Evolutionary conservation across 2,888 invertebrate genomes (phyloP).

Genomic region (Pheosia gnoma): DNA sequence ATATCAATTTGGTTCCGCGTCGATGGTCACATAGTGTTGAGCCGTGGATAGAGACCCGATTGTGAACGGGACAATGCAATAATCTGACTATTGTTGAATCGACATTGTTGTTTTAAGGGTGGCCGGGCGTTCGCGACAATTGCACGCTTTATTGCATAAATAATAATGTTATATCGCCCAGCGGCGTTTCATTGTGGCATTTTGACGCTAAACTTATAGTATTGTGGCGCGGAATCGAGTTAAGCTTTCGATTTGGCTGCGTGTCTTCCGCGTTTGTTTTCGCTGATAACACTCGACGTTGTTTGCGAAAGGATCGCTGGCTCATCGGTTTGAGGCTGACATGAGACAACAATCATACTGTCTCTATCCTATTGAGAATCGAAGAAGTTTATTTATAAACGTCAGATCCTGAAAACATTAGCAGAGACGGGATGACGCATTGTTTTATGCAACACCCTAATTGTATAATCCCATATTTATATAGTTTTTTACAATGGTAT

Average conservation of each 20-base stretch:
- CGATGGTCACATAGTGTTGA: slow-evolving; percentile 56
- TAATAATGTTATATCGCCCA: slow-evolving; percentile 81
- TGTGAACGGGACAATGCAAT: slow-evolving; percentile 83
- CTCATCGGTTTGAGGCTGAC: slow-evolving; percentile 14
- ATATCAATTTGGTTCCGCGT: slow-evolving; percentile 22
- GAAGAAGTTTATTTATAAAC: slow-evolving; percentile 24
- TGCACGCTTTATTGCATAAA: slow-evolving; percentile 83
- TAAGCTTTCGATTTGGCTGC: slow-evolving; percentile 29
- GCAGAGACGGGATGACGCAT: neutral
- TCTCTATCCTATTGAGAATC: neutral
- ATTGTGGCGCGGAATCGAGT: slow-evolving; percentile 41
- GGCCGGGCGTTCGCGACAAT: slow-evolving; percentile 77
- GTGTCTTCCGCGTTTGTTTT: slow-evolving; percentile 37
- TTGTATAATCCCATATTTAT: too few relatives aligned
- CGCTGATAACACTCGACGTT: slow-evolving; percentile 27
- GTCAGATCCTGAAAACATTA: neutral
- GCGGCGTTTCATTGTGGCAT: slow-evolving; percentile 71
- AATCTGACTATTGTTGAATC: slow-evolving; percentile 82
- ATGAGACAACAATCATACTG: slow-evolving; percentile 17
- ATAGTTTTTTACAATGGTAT: too few relatives aligned
- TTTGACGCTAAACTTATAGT: slow-evolving; percentile 62
- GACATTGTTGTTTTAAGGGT: slow-evolving; percentile 85
- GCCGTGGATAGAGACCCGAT: slow-evolving; percentile 65
- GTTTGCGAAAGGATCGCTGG: slow-evolving; percentile 15
- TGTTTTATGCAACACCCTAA: too few relatives aligned